Evolutionary conservation across 1,140 invertebrate species (phyloP), one percentile per base, ranked within the genome.

Genomic region (Conus ventricosus): DNA sequence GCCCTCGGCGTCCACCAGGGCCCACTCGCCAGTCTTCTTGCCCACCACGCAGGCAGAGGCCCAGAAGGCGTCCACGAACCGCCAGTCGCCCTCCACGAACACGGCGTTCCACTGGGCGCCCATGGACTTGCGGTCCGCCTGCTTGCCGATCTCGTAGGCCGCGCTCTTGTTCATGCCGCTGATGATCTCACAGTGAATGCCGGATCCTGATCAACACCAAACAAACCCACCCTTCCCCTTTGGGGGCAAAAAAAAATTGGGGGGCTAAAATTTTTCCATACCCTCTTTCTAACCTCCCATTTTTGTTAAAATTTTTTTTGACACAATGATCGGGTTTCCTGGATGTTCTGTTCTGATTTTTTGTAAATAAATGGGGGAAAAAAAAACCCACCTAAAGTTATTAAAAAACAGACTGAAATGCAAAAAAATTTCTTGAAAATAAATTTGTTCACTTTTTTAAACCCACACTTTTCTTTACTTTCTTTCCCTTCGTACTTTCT

Each of bases 91-190:
- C 60, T 91, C 89, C 5, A 94, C 90, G 83, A 92, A 94, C 0
- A 95, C 94, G 15, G 93, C 94, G 88, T 95, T 95, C 94, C 94
- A 95, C 90, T 95, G 94, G 11, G 94, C 94, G 2, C 91, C 92
- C 93, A 94, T 94, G 7, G 76, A 88, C 88, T 91, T 90, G 13
- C 92, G 87, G 89, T 94, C 92, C n/a, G 91, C 88, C 71, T 89
- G 88, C 63, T 89, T 91, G 15, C 94, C 94, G 3, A 94, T 91
- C 85, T 94, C 92, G 87, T 95, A 95, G 39, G 94, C 94, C n/a
- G 94, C 93, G 88, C 93, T 94, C 87, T 95, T 95, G 91, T 93
- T 94, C 90, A 94, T 93, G 20, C 94, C 94, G 85, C 92, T 93
- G 17, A 95, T 91, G 51, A 95, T 93, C 20, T 92, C 91, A 86